Base-by-base conservation (phyloP, 2,888 invertebrate species). In the Thymelicus acteon region DNA sequence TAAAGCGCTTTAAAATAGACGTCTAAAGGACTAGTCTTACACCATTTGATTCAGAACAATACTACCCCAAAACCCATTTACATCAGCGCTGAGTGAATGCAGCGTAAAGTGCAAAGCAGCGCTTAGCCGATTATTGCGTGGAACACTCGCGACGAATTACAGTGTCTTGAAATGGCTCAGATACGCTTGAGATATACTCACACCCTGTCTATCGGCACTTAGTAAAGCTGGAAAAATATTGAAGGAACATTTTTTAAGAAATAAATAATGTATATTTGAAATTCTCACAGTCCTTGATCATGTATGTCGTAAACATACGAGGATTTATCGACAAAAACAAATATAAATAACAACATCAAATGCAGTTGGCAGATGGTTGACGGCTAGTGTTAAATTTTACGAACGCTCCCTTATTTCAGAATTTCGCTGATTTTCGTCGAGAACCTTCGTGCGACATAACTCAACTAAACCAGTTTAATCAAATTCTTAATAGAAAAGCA, bases 51-150 rank as follows among this genome's bases (percentile, higher is more conserved):
- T 54, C 19, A 19, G 49, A 70, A 70, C 70, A 70, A 64, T 64
- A 47, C 49, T 69, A 64, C 60, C 62, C 57, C 31, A 60, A 60
- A 65, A 69, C 63, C 63, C 60, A 64, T 70, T 64, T 65, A 71
- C 49, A 73, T 73, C 71, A 75, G 77, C 78, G 78, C 79, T 86
- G 80, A 85, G 83, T 79, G 81, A 82, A 82, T 85, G 82, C 82
- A 81, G 77, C 72, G 37, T 74, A 73, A 75, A 73, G 79, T 80
- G 81, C 81, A 80, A 80, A 83, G 82, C 81, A 80, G 74, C 78
- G 81, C 79, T 80, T 87, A 88, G 84, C 82, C 82, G 88, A 90
- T 91, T 91, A 91, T 86, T 85, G 84, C 81, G 86, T 87, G 88
- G 84, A 89, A 87, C 88, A 88, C 88, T 87, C 78, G 80, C 77